Conservation (phyloP, 2,888 invertebrate species). For the Hemithea aestivaria region DNA sequence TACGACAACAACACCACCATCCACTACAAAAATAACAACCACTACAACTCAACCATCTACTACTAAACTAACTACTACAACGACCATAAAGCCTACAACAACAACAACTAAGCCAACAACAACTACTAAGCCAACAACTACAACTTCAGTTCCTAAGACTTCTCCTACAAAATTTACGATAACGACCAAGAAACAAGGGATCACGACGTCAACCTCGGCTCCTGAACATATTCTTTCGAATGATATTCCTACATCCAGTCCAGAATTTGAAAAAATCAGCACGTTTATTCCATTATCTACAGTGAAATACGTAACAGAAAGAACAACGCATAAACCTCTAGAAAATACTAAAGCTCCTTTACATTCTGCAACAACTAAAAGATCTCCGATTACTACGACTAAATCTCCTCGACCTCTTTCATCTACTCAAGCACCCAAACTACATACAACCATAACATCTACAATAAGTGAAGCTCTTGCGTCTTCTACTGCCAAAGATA, state of each 20-base stretch:
- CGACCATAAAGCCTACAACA: slow-evolving; percentile 29
- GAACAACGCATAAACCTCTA: slow-evolving; percentile 37
- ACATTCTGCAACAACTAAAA: slow-evolving; percentile 31
- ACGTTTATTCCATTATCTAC: slow-evolving; percentile 59
- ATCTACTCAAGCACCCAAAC: slow-evolving; percentile 20
- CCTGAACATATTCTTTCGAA: slow-evolving; percentile 13
- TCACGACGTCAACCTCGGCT: slow-evolving; percentile 2
- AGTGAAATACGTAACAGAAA: slow-evolving; percentile 46
- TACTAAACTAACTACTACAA: slow-evolving; percentile 24
- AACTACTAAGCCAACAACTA: slow-evolving; percentile 15
- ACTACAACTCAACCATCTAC: slow-evolving; percentile 26
- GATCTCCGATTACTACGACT: slow-evolving; percentile 28
- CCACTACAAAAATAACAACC: slow-evolving; percentile 26
- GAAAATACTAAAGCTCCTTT: slow-evolving; percentile 28
- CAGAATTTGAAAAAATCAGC: slow-evolving; percentile 50
- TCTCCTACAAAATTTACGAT: too few relatives aligned
- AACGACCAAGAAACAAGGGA: slow-evolving; percentile 6
- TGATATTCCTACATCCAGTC: slow-evolving; percentile 36
- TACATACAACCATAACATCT: slow-evolving; percentile 20
- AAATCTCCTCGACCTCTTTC: slow-evolving; percentile 26
- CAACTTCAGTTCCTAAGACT: slow-evolving; percentile 21
- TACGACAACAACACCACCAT: slow-evolving; percentile 23
- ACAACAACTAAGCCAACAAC: slow-evolving; percentile 16
- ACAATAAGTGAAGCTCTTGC: slow-evolving; percentile 17
- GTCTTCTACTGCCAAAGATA: slow-evolving; percentile 31